These are phyloP conservation scores for Pseudachorutes palmiensis DNA, from an alignment of 1,140 invertebrate species.

Conservation along the genomic window DNA sequence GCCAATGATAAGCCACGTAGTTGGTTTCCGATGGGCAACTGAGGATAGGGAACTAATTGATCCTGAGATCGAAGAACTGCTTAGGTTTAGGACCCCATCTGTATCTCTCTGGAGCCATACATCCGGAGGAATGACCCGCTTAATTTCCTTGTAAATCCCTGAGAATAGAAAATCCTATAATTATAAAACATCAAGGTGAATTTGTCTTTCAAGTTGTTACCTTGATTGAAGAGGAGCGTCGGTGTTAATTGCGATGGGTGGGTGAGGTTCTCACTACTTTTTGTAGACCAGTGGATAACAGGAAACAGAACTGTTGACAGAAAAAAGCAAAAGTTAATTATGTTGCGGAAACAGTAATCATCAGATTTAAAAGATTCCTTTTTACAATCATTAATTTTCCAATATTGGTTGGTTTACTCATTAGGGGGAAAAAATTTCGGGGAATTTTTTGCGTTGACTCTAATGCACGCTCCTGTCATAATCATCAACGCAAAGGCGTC, in stretches of 20 bases:
- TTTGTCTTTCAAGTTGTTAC: constrained; percentile 5
- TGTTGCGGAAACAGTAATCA: too few relatives aligned
- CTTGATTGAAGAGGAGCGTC: constrained; percentile 23
- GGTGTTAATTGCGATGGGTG: constrained; percentile 1
- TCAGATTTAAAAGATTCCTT: too few relatives aligned
- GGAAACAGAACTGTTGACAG: constrained; percentile 30
- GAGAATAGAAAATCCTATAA: background rate
- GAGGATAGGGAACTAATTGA: background rate
- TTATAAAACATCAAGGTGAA: too few relatives aligned
- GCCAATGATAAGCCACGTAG: constrained; percentile 41
- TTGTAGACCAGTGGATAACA: constrained; percentile 29
- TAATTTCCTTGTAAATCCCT: constrained; percentile 36
- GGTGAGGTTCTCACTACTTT: constrained; percentile 29
- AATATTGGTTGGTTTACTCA: too few relatives aligned
- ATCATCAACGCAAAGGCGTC: too few relatives aligned
- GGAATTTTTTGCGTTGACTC: too few relatives aligned
- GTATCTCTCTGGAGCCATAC: constrained; percentile 25
- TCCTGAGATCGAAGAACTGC: background rate
- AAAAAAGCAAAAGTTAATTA: constrained; percentile 11
- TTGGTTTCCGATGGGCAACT: background rate
- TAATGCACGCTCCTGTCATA: too few relatives aligned
- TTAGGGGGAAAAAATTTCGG: too few relatives aligned
- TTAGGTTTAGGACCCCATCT: background rate
- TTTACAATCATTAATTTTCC: too few relatives aligned
- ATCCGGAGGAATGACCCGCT: constrained; percentile 34